Evolutionary conservation across 1,140 invertebrate genomes (phyloP).

Genomic region (Hermetia illucens): DNA sequence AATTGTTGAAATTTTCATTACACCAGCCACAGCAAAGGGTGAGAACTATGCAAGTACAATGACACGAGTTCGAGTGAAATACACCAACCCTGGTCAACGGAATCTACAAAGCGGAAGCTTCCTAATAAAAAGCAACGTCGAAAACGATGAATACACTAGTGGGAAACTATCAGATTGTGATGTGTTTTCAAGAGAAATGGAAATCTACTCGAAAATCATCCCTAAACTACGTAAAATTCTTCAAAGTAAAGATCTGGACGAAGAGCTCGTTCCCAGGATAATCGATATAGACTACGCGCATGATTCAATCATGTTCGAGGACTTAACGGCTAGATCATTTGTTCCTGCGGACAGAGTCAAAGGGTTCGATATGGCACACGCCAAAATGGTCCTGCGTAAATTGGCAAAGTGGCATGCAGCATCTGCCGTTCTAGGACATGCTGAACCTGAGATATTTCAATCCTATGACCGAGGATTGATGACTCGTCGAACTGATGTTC

Average conservation of each 20-base stretch:
- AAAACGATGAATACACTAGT: conserved; percentile 19
- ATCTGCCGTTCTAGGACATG: conserved; percentile 29
- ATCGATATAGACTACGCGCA: conserved; percentile 19
- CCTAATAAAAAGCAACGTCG: conserved; percentile 23
- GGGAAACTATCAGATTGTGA: conserved; percentile 21
- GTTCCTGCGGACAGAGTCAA: conserved; percentile 35
- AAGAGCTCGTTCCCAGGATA: conserved; percentile 22
- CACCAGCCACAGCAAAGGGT: conserved; percentile 21
- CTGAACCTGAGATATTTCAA: conserved; percentile 16
- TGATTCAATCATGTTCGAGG: conserved; percentile 23
- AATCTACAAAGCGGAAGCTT: conserved; percentile 10
- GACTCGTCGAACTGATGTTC: conserved; percentile 21
- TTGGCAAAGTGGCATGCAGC: conserved; percentile 42
- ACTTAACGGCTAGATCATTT: conserved; percentile 17
- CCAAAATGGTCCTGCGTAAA: conserved; percentile 34
- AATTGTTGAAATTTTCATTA: conserved; percentile 12
- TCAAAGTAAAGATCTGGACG: conserved; percentile 14
- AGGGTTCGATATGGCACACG: conserved; percentile 37
- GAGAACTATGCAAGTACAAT: conserved; percentile 26
- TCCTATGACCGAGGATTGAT: conserved; percentile 23
- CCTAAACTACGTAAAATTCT: conserved; percentile 20
- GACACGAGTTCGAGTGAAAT: conserved; percentile 15
- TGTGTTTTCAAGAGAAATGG: conserved; percentile 26
- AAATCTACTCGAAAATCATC: conserved; percentile 22
- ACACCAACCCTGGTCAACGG: too few relatives aligned